phyloP scores from a whole-genome alignment of 2,797 vertebrate genomes.

The Mus caroli region DNA sequence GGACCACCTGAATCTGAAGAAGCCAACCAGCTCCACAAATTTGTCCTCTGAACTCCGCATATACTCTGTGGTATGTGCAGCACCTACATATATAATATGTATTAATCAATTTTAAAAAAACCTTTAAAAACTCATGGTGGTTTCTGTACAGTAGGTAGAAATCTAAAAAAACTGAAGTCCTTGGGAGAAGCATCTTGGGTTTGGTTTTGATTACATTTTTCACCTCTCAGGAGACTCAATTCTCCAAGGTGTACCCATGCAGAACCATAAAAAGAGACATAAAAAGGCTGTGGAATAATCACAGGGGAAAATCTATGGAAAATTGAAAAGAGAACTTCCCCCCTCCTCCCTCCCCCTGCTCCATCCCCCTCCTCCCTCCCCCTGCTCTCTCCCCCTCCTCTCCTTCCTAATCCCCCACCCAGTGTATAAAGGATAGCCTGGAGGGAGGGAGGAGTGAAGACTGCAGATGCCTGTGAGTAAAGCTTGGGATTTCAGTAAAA shows the following conservation, averaged over 20 bases:
- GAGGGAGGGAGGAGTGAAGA: accelerated
- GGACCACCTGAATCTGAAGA: neutral
- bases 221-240: neutral
- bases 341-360: neutral
- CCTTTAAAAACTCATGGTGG: neutral
- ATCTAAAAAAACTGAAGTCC: too few species aligned
- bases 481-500: neutral
- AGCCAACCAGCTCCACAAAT: neutral
- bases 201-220: neutral
- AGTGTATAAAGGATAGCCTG: neutral
- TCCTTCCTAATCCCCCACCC: too few species aligned
- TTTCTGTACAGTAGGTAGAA: accelerated
- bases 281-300: neutral
- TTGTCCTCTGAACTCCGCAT: neutral
- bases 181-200: neutral
- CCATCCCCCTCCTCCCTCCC: too few species aligned
- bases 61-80: neutral
- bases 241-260: neutral
- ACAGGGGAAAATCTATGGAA: neutral
- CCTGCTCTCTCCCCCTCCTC: too few species aligned
- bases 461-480: accelerated
- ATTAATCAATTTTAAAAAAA: neutral
- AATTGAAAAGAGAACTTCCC: neutral
- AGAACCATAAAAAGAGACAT: neutral
- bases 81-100: neutral